A percentile compares a stretch with the other conserved stretches of the same genome.
These are phyloP conservation scores for Leucoma salicis DNA, from an alignment of 2,888 invertebrate genomes.

Conservation along the genomic window DNA sequence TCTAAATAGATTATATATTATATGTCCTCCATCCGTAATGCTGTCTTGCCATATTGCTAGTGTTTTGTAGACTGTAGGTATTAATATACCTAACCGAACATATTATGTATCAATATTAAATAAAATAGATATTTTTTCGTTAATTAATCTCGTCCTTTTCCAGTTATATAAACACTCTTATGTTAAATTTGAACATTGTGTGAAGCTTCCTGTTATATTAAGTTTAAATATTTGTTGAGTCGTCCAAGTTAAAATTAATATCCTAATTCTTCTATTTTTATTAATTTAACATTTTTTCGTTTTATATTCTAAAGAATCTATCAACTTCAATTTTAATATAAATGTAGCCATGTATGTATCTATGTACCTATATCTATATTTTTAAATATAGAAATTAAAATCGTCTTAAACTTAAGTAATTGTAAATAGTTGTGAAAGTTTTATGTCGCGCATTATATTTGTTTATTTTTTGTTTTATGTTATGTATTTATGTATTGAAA, in stretches of 20 bases:
- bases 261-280: conserved; percentile 26
- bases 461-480: conserved; percentile 62
- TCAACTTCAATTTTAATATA: conserved; percentile 67
- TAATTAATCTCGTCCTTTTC: conserved; percentile 19
- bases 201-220: conserved; percentile 36
- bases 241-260: conserved; percentile 36
- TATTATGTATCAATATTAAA: conserved; percentile 38
- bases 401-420: conserved; percentile 68
- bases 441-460: conserved; percentile 77
- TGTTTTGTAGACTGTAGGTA: conserved; percentile 70
- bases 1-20: conserved; percentile 76
- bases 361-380: conserved; percentile 76
- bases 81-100: conserved; percentile 51
- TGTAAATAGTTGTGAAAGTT: conserved; percentile 79
- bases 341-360: conserved; percentile 73
- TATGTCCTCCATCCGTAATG: conserved; percentile 77
- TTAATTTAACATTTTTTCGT: conserved; percentile 54
- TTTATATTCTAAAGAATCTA: conserved; percentile 54
- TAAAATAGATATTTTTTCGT: conserved; percentile 24
- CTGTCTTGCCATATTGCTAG: conserved; percentile 80
- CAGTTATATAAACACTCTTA: conserved; percentile 21
- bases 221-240: conserved; percentile 46
- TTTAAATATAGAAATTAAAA: conserved; percentile 74
- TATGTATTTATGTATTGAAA: conserved; percentile 75
- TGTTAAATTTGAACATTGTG: conserved; percentile 15